A percentile compares a stretch with the other conserved stretches of the same genome.
Conservation (phyloP, 2,113 vertebrate species). For the Dicrurus megarhynchus region DNA sequence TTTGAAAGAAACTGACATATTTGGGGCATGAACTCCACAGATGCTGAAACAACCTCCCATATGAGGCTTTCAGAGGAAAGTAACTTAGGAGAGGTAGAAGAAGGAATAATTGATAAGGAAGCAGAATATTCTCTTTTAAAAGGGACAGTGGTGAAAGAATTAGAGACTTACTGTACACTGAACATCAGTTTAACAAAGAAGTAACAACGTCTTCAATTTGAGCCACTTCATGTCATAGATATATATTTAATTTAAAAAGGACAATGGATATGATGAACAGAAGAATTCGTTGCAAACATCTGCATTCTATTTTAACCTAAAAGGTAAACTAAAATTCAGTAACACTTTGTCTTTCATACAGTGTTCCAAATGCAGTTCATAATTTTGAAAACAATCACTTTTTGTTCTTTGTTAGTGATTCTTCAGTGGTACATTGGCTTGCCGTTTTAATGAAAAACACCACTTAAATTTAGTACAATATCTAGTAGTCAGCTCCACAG, state of each 20-base stretch:
- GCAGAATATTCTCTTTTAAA: not conserved
- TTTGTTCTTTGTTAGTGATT: not conserved
- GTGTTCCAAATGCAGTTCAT: not conserved
- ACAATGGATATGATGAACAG: not conserved
- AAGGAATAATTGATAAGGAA: not conserved
- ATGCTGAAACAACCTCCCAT: not conserved
- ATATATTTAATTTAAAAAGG: not conserved
- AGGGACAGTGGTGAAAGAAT: not conserved
- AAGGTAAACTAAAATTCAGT: not conserved
- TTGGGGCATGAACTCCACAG: not conserved
- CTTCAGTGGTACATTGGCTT: not conserved
- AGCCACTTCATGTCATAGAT: not conserved
- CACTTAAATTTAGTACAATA: not conserved
- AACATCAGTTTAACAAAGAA: not conserved
- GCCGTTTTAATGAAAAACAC: not conserved
- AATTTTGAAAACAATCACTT: not conserved
- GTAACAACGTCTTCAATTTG: not conserved
- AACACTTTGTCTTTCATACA: not conserved
- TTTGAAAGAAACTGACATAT: constrained; percentile 21
- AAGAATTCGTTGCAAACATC: not conserved
- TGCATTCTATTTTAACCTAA: not conserved
- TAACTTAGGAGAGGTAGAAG: not conserved
- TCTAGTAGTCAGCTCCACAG: not conserved
- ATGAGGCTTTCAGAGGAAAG: not conserved
- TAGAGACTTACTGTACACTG: not conserved